Percentiles rank a stretch among this genome's conserved stretches.
These are phyloP conservation scores for Noctua fimbriata DNA, from an alignment of 2,888 invertebrate species.

Conservation along the genomic window DNA sequence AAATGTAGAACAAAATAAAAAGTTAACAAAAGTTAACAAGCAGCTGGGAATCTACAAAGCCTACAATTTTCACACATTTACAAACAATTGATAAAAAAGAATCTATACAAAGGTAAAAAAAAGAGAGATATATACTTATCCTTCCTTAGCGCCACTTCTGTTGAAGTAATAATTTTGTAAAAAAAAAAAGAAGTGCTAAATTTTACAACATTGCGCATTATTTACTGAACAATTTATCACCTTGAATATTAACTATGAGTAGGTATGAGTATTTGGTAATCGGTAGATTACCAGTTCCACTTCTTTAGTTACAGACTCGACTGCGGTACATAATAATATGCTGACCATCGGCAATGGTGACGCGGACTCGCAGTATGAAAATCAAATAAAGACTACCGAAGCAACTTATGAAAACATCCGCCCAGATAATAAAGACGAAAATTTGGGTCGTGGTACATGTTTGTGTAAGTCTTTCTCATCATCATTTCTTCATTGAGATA, in stretches of 20 bases:
- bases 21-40: too few relatives aligned
- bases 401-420: slow-evolving; percentile 32
- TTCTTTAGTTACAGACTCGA: slow-evolving; percentile 29
- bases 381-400: slow-evolving; percentile 21
- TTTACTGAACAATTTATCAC: slow-evolving; percentile 33
- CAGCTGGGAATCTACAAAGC: too few relatives aligned
- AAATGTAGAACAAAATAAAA: too few relatives aligned
- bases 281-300: too few relatives aligned
- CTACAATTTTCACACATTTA: too few relatives aligned
- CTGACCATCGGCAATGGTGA: slow-evolving; percentile 76
- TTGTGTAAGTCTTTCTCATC: slow-evolving; percentile 44
- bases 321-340: slow-evolving; percentile 72
- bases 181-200: slow-evolving; percentile 21
- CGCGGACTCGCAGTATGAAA: slow-evolving; percentile 17
- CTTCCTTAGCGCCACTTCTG: neutral
- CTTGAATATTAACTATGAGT: slow-evolving; percentile 35
- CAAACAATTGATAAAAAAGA: too few relatives aligned
- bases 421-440: slow-evolving; percentile 15
- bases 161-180: neutral
- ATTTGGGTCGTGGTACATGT: slow-evolving; percentile 18
- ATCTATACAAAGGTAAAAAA: too few relatives aligned
- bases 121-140: too few relatives aligned
- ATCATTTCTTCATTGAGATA: neutral
- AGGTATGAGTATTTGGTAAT: too few relatives aligned
- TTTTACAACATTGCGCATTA: slow-evolving; percentile 11